Evolutionary conservation across 1,140 invertebrate genomes (phyloP), one percentile per base, ranked within the genome.

Genomic region (Andrena cerasifolii): DNA sequence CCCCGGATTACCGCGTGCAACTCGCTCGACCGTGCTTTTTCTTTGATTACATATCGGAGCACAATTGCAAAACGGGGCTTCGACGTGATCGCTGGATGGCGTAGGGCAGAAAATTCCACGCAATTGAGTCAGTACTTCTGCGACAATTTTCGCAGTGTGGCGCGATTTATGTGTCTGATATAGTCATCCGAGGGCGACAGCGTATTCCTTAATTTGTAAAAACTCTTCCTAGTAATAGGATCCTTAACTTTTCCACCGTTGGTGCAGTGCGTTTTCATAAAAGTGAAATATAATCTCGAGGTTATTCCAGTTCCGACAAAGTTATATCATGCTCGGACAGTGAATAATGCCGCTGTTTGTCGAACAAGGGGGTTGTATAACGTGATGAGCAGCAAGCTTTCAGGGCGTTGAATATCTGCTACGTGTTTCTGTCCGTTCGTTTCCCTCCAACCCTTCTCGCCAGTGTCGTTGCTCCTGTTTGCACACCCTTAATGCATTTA

Each of bases 401-500:
- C 73, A 76, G 28, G 58, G 58, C 58, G 58, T 61, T 61, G 58
- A 43, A 61, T 61, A 61, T 61, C n/a, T 33, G 24, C 58, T 36
- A 61, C 49, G 72, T 45, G 61, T 74, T 65, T 47, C 63, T 24
- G 62, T 58, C 24, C 28, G 56, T 40, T 40, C 45, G 26, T 28
- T 31, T 28, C 51, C 1, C 8, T 8, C 31, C 14, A 26, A 21
- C 18, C 18, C 62, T 14, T 53, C 54, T 51, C 51, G 59, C 58
- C 72, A 51, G 31, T 58, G 51, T 65, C 65, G 79, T 58, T 78
- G 80, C 62, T 63, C 56, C 63, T 82, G 45, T 83, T 83, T 83
- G 75, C 68, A 51, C 62, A 72, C 24, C 77, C 71, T 82, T 82
- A 82, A 83, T 82, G 74, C 74, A 72, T 67, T 65, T 53, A 61